These are phyloP conservation scores for Alligator sinensis DNA, from an alignment of 2,113 vertebrate species.

Conservation along the genomic window DNA sequence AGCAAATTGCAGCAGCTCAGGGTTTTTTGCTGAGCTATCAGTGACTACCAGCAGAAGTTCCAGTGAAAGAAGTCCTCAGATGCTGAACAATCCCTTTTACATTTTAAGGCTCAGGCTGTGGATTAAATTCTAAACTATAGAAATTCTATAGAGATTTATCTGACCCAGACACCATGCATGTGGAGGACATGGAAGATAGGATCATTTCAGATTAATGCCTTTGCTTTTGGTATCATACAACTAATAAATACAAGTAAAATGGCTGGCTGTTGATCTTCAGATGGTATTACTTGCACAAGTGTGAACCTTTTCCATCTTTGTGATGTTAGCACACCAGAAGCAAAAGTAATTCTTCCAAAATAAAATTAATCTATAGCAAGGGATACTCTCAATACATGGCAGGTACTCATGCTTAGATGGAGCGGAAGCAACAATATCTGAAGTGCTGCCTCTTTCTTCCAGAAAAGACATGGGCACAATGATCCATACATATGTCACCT, in stretches of 20 bases:
- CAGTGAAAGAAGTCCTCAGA: neutral
- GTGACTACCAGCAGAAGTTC: neutral
- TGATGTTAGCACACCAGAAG: neutral
- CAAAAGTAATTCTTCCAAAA: neutral
- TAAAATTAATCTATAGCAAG: neutral
- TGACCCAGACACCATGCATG: neutral
- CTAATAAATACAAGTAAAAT: neutral
- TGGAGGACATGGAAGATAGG: neutral
- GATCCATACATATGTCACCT: neutral
- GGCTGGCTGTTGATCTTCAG: neutral
- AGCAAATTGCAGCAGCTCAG: conserved; percentile 4
- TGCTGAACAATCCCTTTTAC: neutral
- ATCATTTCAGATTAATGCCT: neutral
- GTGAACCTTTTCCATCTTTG: neutral
- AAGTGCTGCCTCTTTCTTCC: neutral
- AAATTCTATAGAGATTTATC: neutral
- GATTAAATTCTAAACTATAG: neutral
- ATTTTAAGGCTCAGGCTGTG: neutral
- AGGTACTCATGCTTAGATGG: neutral
- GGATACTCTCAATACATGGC: neutral
- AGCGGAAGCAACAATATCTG: neutral
- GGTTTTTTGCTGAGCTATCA: neutral
- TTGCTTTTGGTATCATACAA: neutral
- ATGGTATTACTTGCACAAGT: neutral
- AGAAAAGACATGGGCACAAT: neutral